These are phyloP conservation scores for Latheticus oryzae DNA, from an alignment of 2,888 invertebrate genomes.

Conservation along the genomic window DNA sequence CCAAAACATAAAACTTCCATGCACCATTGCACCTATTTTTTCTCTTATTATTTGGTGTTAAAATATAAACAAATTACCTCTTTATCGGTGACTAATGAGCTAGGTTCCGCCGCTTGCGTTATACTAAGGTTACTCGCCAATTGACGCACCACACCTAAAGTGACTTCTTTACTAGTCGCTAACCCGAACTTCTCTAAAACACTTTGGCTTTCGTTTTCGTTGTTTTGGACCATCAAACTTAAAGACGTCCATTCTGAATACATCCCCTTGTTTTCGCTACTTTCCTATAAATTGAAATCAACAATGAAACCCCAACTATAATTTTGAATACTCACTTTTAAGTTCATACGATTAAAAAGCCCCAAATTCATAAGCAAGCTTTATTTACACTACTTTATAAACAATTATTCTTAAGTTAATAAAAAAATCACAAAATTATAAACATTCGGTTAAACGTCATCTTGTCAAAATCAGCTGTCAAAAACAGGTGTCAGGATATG, in stretches of 20 bases:
- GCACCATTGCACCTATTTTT: conserved; percentile 85
- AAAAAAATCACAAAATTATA: background rate
- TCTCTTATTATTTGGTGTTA: too few relatives aligned
- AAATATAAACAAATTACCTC: conserved; percentile 73
- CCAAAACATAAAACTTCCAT: conserved; percentile 92
- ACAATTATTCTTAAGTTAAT: background rate
- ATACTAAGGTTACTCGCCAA: conserved; percentile 78
- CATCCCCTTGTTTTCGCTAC: conserved; percentile 78
- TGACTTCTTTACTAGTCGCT: conserved; percentile 82
- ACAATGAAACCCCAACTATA: background rate
- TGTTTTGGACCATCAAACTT: conserved; percentile 74
- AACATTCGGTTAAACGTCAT: conserved; percentile 11
- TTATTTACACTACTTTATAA: conserved; percentile 25
- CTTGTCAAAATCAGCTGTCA: too few relatives aligned
- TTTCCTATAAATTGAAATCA: conserved; percentile 66
- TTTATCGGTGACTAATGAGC: conserved; percentile 83
- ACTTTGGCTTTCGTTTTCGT: conserved; percentile 73
- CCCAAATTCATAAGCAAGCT: conserved; percentile 79
- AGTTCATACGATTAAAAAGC: conserved; percentile 83
- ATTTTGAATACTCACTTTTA: conserved; percentile 70
- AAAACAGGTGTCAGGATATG: conserved; percentile 1
- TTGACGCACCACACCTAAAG: conserved; percentile 82
- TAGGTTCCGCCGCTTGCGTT: conserved; percentile 85
- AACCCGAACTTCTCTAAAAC: conserved; percentile 83
- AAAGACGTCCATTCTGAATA: conserved; percentile 88